Base-by-base conservation (phyloP, 2,797 vertebrate genomes). In the Crocodylus rhombifer region DNA sequence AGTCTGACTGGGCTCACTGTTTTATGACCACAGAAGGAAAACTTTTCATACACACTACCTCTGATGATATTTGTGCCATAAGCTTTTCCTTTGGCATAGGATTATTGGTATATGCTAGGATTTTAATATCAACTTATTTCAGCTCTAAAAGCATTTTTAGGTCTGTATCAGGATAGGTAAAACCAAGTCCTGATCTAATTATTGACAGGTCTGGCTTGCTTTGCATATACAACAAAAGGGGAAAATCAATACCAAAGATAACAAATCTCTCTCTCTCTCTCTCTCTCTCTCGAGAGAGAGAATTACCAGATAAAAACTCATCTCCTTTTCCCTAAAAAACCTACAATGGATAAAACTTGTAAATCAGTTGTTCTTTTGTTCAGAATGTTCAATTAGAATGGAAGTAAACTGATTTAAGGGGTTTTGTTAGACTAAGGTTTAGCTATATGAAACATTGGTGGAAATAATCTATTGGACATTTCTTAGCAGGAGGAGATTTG, bases 341-440 rank as follows among this genome's bases (percentile, higher is more conserved):
- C 74, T 28, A 92, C 56, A 75, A 18, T 93, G 71, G 28, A 51
- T 94, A 84, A 71, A 33, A 86, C 28, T 94, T 91, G 64, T 57
- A 91, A 93, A 91, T 94, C 25, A 57, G 62, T 58, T 69, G 77
- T 79, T 69, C 92, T 21, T 28, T 88, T 91, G 84, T 82, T 92
- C 86, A 88, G 26, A 77, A 60, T 36, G 5, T 87, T 79, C 91
- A 94, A 83, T 93, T 86, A 73, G 51, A 81, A 85, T 57, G 5
- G 92, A 83, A 60, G 23, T 57, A 36, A 61, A 61, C 75, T 67
- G 87, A 83, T 88, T 83, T 79, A 88, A 89, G 7, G 20, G 64
- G 25, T 88, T 42, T 64, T 67, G 42, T 55, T 57, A 74, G 65
- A 87, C 86, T 71, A 87, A 93, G 88, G 26, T 51, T 75, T 80